Conservation (phyloP, 2,888 invertebrate genomes). For the Tetranychus truncatus region DNA sequence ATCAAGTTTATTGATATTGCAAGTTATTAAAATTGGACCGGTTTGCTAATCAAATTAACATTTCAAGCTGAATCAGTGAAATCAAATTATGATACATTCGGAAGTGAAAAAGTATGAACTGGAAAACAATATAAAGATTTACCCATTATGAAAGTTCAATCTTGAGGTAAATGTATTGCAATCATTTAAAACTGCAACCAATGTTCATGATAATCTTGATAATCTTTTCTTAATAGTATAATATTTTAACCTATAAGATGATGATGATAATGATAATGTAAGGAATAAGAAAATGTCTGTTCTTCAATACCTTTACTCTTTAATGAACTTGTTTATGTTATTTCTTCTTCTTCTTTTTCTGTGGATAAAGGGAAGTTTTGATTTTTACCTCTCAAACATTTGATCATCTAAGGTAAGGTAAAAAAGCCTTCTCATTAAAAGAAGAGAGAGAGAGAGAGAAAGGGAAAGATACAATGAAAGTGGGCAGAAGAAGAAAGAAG, state of each 20-base stretch:
- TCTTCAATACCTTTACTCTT: background rate
- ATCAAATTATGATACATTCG: too few species aligned
- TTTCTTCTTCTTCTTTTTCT: background rate
- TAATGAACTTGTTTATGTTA: background rate
- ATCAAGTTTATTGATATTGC: too few species aligned
- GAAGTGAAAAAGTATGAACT: too few species aligned
- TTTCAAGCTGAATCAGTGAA: too few species aligned
- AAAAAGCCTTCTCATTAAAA: background rate
- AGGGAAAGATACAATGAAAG: slow-evolving; percentile 10
- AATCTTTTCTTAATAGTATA: background rate
- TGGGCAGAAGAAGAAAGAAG: slow-evolving; percentile 7
- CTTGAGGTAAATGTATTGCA: too few species aligned
- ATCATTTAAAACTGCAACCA: too few species aligned
- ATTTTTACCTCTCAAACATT: background rate
- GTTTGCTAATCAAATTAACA: too few species aligned
- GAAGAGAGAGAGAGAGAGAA: slow-evolving; percentile 16
- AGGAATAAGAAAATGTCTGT: background rate
- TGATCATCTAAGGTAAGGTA: background rate
- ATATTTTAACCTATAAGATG: background rate
- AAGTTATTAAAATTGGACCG: too few species aligned
- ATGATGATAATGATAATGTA: background rate
- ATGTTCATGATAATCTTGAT: background rate
- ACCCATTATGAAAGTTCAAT: too few species aligned
- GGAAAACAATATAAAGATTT: too few species aligned
- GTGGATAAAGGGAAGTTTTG: background rate